These are phyloP conservation scores for Temnothorax rugatulus DNA, from an alignment of 2,888 invertebrate genomes.

Conservation along the genomic window DNA sequence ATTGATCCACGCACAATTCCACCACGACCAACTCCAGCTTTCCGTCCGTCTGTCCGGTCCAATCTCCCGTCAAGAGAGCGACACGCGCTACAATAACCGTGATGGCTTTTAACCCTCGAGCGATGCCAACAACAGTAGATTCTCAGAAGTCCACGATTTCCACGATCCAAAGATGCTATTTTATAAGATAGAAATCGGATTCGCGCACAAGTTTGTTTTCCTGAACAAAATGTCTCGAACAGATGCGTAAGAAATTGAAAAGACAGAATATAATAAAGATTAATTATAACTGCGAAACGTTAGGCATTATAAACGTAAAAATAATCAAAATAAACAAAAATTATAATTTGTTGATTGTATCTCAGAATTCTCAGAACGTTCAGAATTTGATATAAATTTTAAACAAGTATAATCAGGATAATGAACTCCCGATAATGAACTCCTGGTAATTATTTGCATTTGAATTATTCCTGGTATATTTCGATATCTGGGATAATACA, in stretches of 20 bases:
- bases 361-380: no score
- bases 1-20: slow-evolving; percentile 86
- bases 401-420: slow-evolving; percentile 11
- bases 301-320: not conserved
- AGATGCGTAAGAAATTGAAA: not conserved
- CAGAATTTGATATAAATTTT: slow-evolving; percentile 10
- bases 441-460: slow-evolving; percentile 9
- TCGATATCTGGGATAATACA: not conserved
- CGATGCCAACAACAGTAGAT: not conserved
- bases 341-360: not conserved
- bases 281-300: not conserved
- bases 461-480: not conserved
- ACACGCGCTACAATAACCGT: slow-evolving; percentile 26
- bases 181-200: not conserved
- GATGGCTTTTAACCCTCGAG: slow-evolving; percentile 31
- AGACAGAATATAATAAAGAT: not conserved
- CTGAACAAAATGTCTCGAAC: not conserved
- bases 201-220: not conserved
- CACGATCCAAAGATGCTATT: not conserved
- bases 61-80: not conserved
- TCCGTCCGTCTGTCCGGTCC: slow-evolving; percentile 7
- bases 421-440: not conserved
- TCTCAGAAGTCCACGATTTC: not conserved
- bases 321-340: not conserved
- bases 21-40: slow-evolving; percentile 70